phyloP scores from a whole-genome alignment of 2,113 vertebrate genomes.

The Sarotherodon lohbergeri region DNA sequence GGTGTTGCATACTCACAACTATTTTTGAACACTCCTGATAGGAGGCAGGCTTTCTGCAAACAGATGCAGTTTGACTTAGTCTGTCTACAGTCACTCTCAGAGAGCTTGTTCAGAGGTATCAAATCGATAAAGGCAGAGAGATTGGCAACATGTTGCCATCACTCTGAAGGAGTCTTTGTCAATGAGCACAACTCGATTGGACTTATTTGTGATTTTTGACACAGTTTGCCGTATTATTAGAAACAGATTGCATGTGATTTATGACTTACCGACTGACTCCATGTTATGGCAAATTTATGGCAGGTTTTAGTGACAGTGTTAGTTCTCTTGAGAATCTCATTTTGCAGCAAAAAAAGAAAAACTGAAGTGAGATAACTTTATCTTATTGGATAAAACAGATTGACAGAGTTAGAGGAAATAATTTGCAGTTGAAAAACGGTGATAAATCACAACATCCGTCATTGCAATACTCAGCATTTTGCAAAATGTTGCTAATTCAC shows the following conservation, averaged over 20 bases:
- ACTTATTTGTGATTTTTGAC: neutral
- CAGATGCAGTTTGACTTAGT: neutral
- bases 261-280: neutral
- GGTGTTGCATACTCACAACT: neutral
- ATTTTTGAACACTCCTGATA: neutral
- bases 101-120: neutral
- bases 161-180: neutral
- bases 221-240: neutral
- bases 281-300: neutral
- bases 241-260: neutral
- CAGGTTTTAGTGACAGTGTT: neutral
- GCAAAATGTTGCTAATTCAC: neutral
- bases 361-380: neutral
- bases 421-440: neutral
- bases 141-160: neutral
- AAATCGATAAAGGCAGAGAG: fast-evolving
- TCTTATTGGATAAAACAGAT: neutral
- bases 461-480: neutral
- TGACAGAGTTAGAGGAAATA: neutral
- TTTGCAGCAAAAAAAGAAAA: neutral
- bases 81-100: neutral
- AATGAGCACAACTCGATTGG: neutral
- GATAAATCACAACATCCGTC: neutral
- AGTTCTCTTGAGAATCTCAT: neutral
- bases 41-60: neutral